Evolutionary conservation across 2,888 invertebrate genomes (phyloP).

Genomic region (Theristus sp.): DNA sequence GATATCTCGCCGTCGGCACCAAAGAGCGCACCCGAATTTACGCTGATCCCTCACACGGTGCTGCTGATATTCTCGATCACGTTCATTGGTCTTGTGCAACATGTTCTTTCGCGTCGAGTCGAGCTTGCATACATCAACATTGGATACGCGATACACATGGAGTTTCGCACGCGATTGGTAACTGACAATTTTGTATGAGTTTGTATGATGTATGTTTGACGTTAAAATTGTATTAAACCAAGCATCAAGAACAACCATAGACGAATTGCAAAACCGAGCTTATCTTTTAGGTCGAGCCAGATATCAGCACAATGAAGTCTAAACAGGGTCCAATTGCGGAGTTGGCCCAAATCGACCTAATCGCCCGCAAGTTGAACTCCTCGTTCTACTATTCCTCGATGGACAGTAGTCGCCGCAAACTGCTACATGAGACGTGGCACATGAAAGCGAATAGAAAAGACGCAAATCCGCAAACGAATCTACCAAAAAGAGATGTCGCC

Average conservation of each 20-base stretch:
- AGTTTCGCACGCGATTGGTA: not conserved
- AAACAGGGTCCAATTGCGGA: not conserved
- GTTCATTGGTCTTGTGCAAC: not conserved
- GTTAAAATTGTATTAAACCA: not conserved
- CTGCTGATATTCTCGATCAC: not conserved
- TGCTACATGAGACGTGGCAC: not conserved
- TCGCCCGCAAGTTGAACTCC: not conserved
- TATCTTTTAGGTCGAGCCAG: not conserved
- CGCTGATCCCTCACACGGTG: not conserved
- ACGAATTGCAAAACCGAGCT: not conserved
- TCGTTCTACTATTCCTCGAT: not conserved
- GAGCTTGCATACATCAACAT: not conserved
- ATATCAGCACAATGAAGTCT: not conserved
- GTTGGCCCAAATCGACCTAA: not conserved
- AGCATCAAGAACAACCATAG: not conserved
- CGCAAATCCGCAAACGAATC: not conserved
- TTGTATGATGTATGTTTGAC: not conserved
- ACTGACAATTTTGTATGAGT: not conserved
- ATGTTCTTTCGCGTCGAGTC: not conserved
- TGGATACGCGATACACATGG: not conserved
- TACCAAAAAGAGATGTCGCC: not conserved
- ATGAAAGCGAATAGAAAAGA: not conserved
- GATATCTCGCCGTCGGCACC: conserved; percentile 1
- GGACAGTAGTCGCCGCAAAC: not conserved
- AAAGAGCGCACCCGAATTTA: not conserved